Conservation (phyloP, 2,797 vertebrate species). For the Enteromius anoplus region DNA sequence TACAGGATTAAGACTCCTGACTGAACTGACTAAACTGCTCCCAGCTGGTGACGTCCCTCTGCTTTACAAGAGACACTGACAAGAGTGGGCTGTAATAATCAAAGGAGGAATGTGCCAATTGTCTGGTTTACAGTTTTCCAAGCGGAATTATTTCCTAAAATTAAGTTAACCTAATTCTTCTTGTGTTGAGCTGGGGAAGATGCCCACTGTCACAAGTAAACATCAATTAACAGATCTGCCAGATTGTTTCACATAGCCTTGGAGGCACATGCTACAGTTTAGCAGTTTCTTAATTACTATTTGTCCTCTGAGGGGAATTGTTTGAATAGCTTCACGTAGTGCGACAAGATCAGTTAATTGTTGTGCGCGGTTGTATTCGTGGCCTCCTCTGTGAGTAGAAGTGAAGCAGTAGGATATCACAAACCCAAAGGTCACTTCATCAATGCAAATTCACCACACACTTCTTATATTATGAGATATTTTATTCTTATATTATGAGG, state of each 20-base stretch:
- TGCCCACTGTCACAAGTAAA: slow-evolving; percentile 56
- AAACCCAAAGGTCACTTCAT: slow-evolving; percentile 39
- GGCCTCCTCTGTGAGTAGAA: slow-evolving; percentile 23
- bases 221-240: slow-evolving; percentile 58
- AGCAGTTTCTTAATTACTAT: slow-evolving; percentile 61
- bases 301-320: slow-evolving; percentile 56
- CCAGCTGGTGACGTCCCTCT: slow-evolving; percentile 38
- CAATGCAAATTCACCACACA: slow-evolving; percentile 6
- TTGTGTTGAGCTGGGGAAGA: slow-evolving; percentile 37
- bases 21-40: slow-evolving; percentile 50
- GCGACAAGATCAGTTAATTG: slow-evolving; percentile 59
- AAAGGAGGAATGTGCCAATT: background rate
- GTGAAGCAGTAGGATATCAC: slow-evolving; percentile 1
- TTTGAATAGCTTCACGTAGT: slow-evolving; percentile 59
- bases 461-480: background rate
- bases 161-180: slow-evolving; percentile 4
- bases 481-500: too few species aligned
- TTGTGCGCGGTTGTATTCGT: slow-evolving; percentile 40
- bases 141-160: background rate
- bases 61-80: slow-evolving; percentile 41
- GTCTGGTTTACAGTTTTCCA: background rate
- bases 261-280: slow-evolving; percentile 46
- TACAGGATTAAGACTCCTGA: slow-evolving; percentile 51
- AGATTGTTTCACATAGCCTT: slow-evolving; percentile 59
- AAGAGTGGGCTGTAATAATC: background rate